A percentile compares a stretch with the other conserved stretches of the same genome.
Evolutionary conservation across 2,888 invertebrate species (phyloP).

Genomic region (Agriopis aurantiaria): DNA sequence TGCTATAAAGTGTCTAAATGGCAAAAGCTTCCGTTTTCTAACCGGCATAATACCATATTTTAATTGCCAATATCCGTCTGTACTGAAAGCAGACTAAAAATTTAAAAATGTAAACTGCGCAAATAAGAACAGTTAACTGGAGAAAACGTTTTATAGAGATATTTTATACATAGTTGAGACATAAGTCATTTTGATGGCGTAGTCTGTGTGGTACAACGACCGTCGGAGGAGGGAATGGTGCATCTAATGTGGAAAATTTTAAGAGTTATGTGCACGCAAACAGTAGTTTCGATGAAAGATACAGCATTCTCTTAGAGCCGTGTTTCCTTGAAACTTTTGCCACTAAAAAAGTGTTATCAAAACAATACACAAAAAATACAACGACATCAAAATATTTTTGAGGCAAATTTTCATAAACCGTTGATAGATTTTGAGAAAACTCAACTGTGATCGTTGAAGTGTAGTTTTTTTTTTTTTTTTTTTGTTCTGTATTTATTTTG

Average conservation of each 20-base stretch:
- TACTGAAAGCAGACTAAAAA: constrained; percentile 15
- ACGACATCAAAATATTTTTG: too few species aligned
- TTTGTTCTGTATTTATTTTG: too few species aligned
- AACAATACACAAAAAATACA: too few species aligned
- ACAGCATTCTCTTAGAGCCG: background rate
- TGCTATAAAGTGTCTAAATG: constrained; percentile 16
- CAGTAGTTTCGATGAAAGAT: constrained; percentile 20
- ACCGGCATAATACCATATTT: constrained; percentile 28
- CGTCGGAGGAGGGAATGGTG: constrained; percentile 18
- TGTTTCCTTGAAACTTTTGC: constrained; percentile 4
- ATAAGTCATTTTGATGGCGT: constrained; percentile 34
- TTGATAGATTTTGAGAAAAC: too few species aligned
- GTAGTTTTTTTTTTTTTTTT: too few species aligned
- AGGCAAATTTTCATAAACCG: too few species aligned
- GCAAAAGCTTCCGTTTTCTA: constrained; percentile 26
- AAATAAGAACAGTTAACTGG: constrained; percentile 10
- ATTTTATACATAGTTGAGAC: constrained; percentile 15
- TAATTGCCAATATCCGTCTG: constrained; percentile 24
- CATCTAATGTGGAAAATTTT: constrained; percentile 30
- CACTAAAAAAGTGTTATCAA: background rate
- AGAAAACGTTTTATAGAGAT: constrained; percentile 28
- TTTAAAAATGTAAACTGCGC: constrained; percentile 8
- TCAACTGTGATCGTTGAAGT: too few species aligned
- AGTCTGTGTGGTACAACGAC: constrained; percentile 14
- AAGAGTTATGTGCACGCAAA: constrained; percentile 27